Conservation (phyloP, 1,140 invertebrate genomes). For the Choristoneura fumiferana region DNA sequence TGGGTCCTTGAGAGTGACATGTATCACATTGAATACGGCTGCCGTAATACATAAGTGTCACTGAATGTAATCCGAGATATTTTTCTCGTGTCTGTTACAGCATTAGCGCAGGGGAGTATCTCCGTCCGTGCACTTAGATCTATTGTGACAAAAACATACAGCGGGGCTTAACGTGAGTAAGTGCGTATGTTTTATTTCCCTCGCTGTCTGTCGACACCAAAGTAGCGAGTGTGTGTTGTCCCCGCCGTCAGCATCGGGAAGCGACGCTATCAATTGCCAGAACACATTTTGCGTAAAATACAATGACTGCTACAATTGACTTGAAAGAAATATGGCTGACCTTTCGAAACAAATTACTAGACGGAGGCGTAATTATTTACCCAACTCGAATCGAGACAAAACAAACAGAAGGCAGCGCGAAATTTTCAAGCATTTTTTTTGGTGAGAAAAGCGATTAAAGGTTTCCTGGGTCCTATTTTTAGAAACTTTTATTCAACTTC, state of each 20-base stretch:
- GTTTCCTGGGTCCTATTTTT: too few relatives aligned
- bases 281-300: neutral
- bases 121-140: neutral
- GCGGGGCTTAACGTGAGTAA: neutral
- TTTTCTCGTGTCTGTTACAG: conserved; percentile 5
- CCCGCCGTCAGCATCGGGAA: neutral
- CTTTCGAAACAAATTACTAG: conserved; percentile 14
- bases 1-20: neutral
- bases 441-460: too few relatives aligned
- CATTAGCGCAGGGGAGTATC: conserved; percentile 1
- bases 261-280: neutral
- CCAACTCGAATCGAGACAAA: neutral
- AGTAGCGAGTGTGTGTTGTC: neutral
- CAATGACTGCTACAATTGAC: neutral
- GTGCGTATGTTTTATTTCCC: neutral
- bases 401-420: too few relatives aligned
- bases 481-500: too few relatives aligned
- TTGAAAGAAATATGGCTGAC: conserved; percentile 13
- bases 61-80: conserved; percentile 9
- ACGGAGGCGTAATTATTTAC: conserved; percentile 4
- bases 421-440: too few relatives aligned
- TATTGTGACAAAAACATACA: conserved; percentile 1
- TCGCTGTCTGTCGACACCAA: neutral
- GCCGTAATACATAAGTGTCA: conserved; percentile 13
- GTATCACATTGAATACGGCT: neutral